A percentile compares a stretch with the other conserved stretches of the same genome.
phyloP scores from a whole-genome alignment of 2,113 vertebrate species.

The Crotalus horridus region DNA sequence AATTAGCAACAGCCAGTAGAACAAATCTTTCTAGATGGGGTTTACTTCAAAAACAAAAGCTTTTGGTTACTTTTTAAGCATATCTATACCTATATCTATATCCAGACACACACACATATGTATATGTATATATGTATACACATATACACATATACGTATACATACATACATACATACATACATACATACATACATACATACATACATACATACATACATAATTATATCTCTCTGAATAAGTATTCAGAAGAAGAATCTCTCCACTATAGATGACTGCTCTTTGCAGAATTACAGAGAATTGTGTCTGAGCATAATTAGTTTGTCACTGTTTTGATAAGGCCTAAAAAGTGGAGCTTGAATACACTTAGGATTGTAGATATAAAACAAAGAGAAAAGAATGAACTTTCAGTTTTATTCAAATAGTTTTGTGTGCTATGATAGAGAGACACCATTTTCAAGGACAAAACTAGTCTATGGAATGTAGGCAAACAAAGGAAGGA shows the following conservation, averaged over 20 bases:
- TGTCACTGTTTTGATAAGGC: neutral
- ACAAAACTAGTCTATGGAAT: conserved; percentile 19
- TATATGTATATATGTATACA: no score
- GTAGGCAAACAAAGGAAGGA: conserved; percentile 23
- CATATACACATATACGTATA: no score
- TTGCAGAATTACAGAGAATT: neutral
- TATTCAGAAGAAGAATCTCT: neutral
- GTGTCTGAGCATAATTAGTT: neutral
- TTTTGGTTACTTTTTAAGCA: neutral
- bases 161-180: no score
- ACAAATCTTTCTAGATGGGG: neutral
- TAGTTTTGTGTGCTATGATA: neutral
- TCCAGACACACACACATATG: no score
- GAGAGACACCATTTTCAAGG: neutral
- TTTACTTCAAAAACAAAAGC: neutral
- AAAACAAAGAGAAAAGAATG: neutral
- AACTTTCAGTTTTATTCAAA: neutral
- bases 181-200: neutral
- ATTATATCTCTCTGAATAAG: neutral
- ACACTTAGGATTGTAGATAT: neutral
- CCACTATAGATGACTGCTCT: neutral
- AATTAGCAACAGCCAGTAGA: neutral
- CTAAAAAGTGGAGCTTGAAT: neutral
- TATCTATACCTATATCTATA: no score
- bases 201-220: neutral